A percentile compares a stretch with the other conserved stretches of the same genome.
These are phyloP conservation scores for Phasianus colchicus DNA, from an alignment of 2,113 vertebrate species.

Conservation along the genomic window DNA sequence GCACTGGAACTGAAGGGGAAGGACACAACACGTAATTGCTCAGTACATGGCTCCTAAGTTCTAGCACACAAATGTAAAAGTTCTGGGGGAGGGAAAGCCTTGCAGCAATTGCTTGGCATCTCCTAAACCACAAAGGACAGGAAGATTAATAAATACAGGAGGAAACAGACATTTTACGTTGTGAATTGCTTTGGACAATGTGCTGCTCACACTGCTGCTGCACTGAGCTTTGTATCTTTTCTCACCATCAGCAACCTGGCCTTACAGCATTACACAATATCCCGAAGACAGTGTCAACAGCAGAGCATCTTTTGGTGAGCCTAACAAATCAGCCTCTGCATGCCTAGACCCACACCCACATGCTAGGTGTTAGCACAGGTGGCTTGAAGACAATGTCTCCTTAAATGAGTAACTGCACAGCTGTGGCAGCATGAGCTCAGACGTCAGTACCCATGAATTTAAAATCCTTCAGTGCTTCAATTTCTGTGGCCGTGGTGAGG, in stretches of 20 bases:
- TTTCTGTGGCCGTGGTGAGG: background rate
- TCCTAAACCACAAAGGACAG: background rate
- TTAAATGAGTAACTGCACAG: background rate
- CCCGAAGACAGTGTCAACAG: background rate
- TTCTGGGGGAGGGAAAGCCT: background rate
- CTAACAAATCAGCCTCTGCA: background rate
- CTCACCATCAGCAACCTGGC: background rate
- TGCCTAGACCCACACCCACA: background rate
- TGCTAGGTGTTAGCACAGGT: rapidly evolving
- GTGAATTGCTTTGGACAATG: background rate
- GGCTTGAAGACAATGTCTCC: background rate
- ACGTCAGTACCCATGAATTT: background rate
- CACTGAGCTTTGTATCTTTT: background rate
- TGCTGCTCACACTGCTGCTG: background rate
- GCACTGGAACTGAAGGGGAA: slow-evolving; percentile 17
- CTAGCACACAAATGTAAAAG: background rate
- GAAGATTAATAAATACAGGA: background rate
- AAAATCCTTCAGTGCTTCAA: background rate
- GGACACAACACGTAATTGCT: background rate
- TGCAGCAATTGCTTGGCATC: background rate
- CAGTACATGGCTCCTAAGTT: background rate
- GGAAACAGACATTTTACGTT: background rate
- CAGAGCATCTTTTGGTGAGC: background rate
- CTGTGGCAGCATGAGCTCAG: background rate
- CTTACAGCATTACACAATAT: background rate